Percentiles rank a stretch among this genome's conserved stretches.
phyloP scores from a whole-genome alignment of 2,797 vertebrate genomes.

The Carcharodon carcharias region DNA sequence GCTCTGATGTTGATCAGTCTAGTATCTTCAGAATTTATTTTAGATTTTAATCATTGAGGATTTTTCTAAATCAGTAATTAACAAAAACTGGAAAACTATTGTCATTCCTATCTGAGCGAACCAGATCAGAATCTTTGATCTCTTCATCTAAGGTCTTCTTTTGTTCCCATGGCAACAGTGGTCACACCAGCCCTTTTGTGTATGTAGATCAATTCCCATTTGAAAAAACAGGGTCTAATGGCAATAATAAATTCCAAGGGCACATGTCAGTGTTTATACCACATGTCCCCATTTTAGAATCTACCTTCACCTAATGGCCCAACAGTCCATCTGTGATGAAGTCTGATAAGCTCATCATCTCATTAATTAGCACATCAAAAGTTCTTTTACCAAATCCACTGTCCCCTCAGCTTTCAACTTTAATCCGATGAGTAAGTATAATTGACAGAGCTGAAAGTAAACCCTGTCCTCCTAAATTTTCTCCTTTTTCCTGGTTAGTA shows the following conservation, averaged over 20 bases:
- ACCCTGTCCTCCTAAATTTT: background rate
- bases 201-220: background rate
- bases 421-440: background rate
- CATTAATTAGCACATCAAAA: conserved; percentile 1
- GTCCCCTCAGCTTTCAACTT: background rate
- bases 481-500: background rate
- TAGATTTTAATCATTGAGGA: background rate
- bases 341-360: background rate
- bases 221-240: background rate
- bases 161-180: conserved; percentile 1
- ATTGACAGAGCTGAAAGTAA: background rate
- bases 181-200: background rate
- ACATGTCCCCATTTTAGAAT: background rate
- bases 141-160: background rate
- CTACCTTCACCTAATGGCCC: background rate
- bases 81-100: background rate
- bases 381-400: background rate
- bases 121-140: background rate
- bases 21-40: background rate
- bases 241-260: background rate
- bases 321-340: background rate
- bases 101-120: background rate
- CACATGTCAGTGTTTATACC: background rate
- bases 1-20: background rate
- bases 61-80: background rate